These are phyloP conservation scores for Seira musarum DNA, from an alignment of 2,888 invertebrate species.

Conservation along the genomic window DNA sequence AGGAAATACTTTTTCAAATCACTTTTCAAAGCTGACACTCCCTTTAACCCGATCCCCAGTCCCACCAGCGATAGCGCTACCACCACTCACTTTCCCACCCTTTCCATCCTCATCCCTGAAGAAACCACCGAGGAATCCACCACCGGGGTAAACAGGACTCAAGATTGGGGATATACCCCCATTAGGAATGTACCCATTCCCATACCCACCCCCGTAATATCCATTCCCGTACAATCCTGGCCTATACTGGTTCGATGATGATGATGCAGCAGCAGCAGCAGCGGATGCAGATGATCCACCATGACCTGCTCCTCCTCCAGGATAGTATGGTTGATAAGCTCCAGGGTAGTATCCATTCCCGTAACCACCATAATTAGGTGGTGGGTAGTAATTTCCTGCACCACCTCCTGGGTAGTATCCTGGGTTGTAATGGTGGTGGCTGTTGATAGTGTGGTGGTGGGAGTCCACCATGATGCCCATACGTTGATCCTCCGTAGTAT, in stretches of 20 bases:
- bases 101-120: not conserved
- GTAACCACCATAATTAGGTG: too few relatives aligned
- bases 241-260: not conserved
- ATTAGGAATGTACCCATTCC: slow-evolving; percentile 24
- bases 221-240: slow-evolving; percentile 17
- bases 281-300: not conserved
- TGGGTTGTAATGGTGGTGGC: too few relatives aligned
- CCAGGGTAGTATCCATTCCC: not conserved
- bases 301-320: not conserved
- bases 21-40: too few relatives aligned
- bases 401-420: too few relatives aligned
- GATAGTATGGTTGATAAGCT: too few relatives aligned
- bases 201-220: slow-evolving; percentile 31
- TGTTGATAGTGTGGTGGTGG: too few relatives aligned
- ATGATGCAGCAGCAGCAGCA: not conserved
- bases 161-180: slow-evolving; percentile 20
- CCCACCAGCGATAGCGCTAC: slow-evolving; percentile 32
- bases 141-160: slow-evolving; percentile 19
- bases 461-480: too few relatives aligned
- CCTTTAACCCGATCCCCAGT: not conserved
- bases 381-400: too few relatives aligned
- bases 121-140: slow-evolving; percentile 24
- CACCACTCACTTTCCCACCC: slow-evolving; percentile 14
- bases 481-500: not conserved
- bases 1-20: too few relatives aligned